Evolutionary conservation across 2,113 vertebrate genomes (phyloP).

Genomic region (Corythoichthys intestinalis): DNA sequence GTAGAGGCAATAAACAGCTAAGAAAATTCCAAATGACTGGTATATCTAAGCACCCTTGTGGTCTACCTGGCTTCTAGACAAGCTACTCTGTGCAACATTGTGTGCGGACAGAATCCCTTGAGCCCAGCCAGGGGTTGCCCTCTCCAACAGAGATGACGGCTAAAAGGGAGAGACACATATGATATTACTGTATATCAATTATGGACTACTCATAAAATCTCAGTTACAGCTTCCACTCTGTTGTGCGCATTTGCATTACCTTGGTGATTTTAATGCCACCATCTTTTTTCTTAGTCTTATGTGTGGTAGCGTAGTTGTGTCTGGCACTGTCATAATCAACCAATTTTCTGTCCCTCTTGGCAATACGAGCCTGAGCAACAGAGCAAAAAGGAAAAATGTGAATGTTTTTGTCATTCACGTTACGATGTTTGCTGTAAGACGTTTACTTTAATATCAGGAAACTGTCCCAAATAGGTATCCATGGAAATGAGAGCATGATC

Average conservation of each 20-base stretch:
- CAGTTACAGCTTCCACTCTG: too few relatives aligned
- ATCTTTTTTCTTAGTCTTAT: constrained; percentile 95
- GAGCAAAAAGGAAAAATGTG: not conserved
- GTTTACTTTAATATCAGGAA: constrained; percentile 94
- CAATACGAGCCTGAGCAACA: constrained; percentile 82
- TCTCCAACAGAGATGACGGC: constrained; percentile 96
- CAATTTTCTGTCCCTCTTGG: constrained; percentile 93
- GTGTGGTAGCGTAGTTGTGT: constrained; percentile 88
- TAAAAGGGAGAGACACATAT: constrained; percentile 40
- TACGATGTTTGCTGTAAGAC: too few relatives aligned
- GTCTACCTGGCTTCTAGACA: constrained; percentile 95
- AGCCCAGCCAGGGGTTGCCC: constrained; percentile 96
- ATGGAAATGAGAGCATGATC: constrained; percentile 95
- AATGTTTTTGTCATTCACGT: not conserved
- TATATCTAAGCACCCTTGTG: not conserved
- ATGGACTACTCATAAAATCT: not conserved
- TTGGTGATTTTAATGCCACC: constrained; percentile 90
- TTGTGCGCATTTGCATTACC: constrained; percentile 67
- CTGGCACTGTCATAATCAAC: constrained; percentile 96
- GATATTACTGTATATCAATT: not conserved
- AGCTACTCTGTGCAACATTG: constrained; percentile 97
- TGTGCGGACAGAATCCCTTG: constrained; percentile 98
- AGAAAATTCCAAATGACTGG: not conserved
- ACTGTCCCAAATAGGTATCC: constrained; percentile 97
- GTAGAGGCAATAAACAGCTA: not conserved